Percentiles rank a stretch among this genome's conserved stretches.
Conservation (phyloP, 2,113 vertebrate genomes). For the Onychorhynchus coronatus region DNA sequence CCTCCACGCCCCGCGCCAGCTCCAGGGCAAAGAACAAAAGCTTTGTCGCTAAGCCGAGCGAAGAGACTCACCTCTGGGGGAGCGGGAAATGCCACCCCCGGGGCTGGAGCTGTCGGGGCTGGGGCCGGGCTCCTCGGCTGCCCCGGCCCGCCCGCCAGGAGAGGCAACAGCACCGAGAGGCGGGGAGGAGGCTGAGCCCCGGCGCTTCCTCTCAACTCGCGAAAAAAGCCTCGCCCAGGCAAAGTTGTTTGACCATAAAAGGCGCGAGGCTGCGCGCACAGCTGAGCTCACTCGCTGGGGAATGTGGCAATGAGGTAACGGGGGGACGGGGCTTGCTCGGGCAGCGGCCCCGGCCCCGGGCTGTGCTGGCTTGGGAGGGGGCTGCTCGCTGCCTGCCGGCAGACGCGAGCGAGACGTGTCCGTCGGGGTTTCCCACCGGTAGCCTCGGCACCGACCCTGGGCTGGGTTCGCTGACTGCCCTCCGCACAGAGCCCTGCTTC, state of each 20-base stretch:
- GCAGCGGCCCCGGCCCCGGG: background rate
- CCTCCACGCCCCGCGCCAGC: background rate
- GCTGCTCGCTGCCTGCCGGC: background rate
- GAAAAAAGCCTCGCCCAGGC: slow-evolving; percentile 62
- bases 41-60: background rate
- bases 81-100: background rate
- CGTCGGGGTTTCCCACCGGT: accelerated
- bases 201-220: background rate
- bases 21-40: background rate
- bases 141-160: background rate
- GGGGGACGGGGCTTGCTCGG: background rate
- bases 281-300: slow-evolving; percentile 67
- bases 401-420: accelerated
- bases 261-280: slow-evolving; percentile 53
- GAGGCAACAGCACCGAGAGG: background rate
- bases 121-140: background rate
- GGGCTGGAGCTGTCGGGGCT: background rate
- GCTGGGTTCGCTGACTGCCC: background rate
- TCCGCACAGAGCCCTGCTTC: background rate
- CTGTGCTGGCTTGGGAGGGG: background rate
- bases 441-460: background rate
- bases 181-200: background rate
- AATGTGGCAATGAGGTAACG: slow-evolving; percentile 58
- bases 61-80: background rate
- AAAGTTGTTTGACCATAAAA: slow-evolving; percentile 70